Base-by-base conservation (phyloP, 2,888 invertebrate genomes). In the Agonopterix alstromeriana region DNA sequence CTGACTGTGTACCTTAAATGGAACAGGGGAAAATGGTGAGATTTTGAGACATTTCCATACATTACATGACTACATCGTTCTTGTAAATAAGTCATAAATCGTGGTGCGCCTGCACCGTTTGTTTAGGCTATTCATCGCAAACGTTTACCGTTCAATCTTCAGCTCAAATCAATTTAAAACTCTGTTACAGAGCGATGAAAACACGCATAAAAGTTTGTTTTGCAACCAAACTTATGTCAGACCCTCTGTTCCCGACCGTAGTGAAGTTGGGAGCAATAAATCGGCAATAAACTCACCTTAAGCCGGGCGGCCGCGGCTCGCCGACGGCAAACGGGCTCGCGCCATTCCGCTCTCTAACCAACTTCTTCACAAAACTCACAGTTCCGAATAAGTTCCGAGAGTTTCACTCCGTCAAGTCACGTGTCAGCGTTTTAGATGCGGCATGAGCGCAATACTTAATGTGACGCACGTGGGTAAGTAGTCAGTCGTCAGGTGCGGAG, bases 201-300 rank as follows among this genome's bases (percentile, higher is more conserved):
- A 70, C 70, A 67, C 73, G 73, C 65, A 67, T 56, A 71, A 77
- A 86, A 85, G 77, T 85, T 86, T 76, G 78, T 78, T 76, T 66
- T 57, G 65, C 74, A 72, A 73, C 77, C 67, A 70, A 77, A 71
- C 71, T 71, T 64, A 63, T 57, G 63, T 60, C 69, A 69, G 74
- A 73, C 75, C 78, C 71, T 72, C 66, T 60, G 68, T 64, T 63
- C 69, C 71, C 67, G 65, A 63, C 63, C 61, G 72, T 70, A 71
- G 66, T 63, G 60, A 73, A 72, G 69, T 77, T 70, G 76, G 75
- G 75, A 72, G 78, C 77, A 70, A 77, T 85, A 84, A 84, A 87
- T 85, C 79, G 86, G 77, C 85, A 77, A 85, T 84, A 84, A 86
- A 87, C 87, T 87, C 76, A 88, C 87, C 87, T 87, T 79, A 86